Base-by-base conservation (phyloP, 2,797 vertebrate genomes). In the Erethizon dorsatum region DNA sequence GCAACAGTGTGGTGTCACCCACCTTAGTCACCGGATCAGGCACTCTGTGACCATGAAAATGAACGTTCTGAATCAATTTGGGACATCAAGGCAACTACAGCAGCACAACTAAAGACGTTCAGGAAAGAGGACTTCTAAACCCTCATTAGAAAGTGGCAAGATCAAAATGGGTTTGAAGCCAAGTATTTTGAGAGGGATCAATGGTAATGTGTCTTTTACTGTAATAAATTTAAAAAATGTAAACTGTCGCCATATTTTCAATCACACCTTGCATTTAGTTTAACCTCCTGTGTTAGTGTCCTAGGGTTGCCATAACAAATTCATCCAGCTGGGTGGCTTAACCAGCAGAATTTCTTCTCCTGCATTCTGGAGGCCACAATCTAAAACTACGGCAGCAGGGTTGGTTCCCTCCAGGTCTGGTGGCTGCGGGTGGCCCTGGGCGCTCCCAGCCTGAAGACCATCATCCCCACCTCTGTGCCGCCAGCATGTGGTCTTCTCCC, bases 371-470 rank as follows among this genome's bases (percentile, higher is more conserved):
- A 7, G 33, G 12, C 67, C n/a, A 33, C 33, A 17, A 47, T 41
- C 37, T 15, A 26, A 4, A 14, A 22, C 8, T 14, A 2, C 0
- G 7, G 33, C 0, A 3, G n/a, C 1, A 14, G 15, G 26, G 2
- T 7, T 73, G 31, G 24, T 17, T 28, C 47, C 24, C 18, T 14
- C 26, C 2, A 2, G 18, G 67, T 7, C 67, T 37, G 67, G 65
- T 6, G 14, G 67, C 37, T 71, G 5, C 2, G 14, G 41, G 26
- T 15, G 5, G 12, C 11, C 56, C 4, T 28, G 13, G 31, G 6
- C 0, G 1, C 4, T 14, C 20, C 1, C 2, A n/a, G 52, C 59
- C 13, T 47, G 1, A 2, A 56, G 59, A 28, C 26, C 0, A 0
- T 17, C 15, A 0, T 22, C 24, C 18, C 12, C 22, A 4, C 11